Evolutionary conservation across 2,797 vertebrate genomes (phyloP).

Genomic region (Nannoperca obscura): DNA sequence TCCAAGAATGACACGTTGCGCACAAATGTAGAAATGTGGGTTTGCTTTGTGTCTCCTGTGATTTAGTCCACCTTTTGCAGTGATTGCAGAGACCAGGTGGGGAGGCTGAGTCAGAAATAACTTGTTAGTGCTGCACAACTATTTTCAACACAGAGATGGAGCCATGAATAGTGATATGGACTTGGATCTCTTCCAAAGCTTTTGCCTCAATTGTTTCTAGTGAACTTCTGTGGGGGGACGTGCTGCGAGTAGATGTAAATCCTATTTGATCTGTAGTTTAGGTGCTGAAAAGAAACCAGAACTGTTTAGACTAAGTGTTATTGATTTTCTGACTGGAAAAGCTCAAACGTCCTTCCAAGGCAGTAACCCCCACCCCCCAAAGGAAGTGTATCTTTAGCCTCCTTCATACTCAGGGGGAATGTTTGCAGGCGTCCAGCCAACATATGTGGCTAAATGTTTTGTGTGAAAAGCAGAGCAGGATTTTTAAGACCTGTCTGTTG

Average conservation of each 20-base stretch:
- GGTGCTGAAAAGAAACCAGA: conserved; percentile 22
- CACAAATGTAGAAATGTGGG: neutral
- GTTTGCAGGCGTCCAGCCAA: conserved; percentile 49
- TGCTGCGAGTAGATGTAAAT: conserved; percentile 23
- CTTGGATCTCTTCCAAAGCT: conserved; percentile 22
- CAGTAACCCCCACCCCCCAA: conserved; percentile 3
- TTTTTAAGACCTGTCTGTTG: conserved; percentile 15
- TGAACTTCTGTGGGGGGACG: conserved; percentile 6
- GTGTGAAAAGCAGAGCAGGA: conserved; percentile 56
- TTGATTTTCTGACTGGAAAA: conserved; percentile 58
- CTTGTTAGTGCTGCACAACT: conserved; percentile 52
- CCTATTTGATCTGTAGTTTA: conserved; percentile 20
- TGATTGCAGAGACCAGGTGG: conserved; percentile 59
- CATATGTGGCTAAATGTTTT: conserved; percentile 55
- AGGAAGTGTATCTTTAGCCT: conserved; percentile 70
- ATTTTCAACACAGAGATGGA: conserved; percentile 65
- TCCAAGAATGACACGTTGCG: neutral
- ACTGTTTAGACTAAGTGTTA: conserved; percentile 34
- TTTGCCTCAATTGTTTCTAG: conserved; percentile 43
- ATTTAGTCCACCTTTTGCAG: conserved; percentile 20
- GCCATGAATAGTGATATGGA: conserved; percentile 46
- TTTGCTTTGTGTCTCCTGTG: neutral
- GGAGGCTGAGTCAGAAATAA: conserved; percentile 60
- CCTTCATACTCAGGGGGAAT: conserved; percentile 54
- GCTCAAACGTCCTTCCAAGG: conserved; percentile 33